These are phyloP conservation scores for Ommatoiulus sabulosus DNA, from an alignment of 2,888 invertebrate genomes.

Conservation along the genomic window DNA sequence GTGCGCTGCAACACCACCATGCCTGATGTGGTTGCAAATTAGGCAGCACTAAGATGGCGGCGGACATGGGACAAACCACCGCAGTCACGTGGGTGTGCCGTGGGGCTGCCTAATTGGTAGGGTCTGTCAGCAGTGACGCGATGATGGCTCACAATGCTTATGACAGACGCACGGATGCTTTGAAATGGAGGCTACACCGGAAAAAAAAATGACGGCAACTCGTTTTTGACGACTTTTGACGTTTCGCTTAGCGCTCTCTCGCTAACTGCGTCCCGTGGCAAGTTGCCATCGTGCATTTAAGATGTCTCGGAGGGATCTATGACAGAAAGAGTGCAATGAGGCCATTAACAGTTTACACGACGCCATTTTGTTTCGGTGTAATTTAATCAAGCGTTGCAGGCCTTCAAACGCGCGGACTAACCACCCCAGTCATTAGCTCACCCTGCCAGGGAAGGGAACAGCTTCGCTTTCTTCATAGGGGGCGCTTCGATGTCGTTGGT, in stretches of 20 bases:
- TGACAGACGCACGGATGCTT: slow-evolving; percentile 9
- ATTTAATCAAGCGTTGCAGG: slow-evolving; percentile 32
- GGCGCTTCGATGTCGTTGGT: neutral
- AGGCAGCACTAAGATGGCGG: neutral
- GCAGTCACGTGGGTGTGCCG: neutral
- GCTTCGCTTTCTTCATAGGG: neutral
- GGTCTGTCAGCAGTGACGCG: neutral
- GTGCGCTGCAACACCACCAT: neutral
- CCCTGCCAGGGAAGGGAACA: neutral
- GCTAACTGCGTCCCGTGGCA: slow-evolving; percentile 24
- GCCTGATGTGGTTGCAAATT: neutral
- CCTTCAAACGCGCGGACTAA: slow-evolving; percentile 8
- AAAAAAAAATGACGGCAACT: slow-evolving; percentile 7
- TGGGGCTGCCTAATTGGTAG: slow-evolving; percentile 8
- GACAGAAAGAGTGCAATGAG: slow-evolving; percentile 36
- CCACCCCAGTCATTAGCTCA: slow-evolving; percentile 31
- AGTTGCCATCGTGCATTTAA: slow-evolving; percentile 31
- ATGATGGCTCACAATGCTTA: slow-evolving; percentile 10
- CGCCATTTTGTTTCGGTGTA: slow-evolving; percentile 43
- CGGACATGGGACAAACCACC: neutral
- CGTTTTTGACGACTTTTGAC: slow-evolving; percentile 29
- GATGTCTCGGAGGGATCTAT: slow-evolving; percentile 35
- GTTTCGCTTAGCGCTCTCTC: slow-evolving; percentile 8
- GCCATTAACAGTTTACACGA: slow-evolving; percentile 40
- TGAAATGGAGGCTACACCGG: slow-evolving; percentile 8